phyloP scores from a whole-genome alignment of 2,888 invertebrate species.

The Ernsta delagoae region DNA sequence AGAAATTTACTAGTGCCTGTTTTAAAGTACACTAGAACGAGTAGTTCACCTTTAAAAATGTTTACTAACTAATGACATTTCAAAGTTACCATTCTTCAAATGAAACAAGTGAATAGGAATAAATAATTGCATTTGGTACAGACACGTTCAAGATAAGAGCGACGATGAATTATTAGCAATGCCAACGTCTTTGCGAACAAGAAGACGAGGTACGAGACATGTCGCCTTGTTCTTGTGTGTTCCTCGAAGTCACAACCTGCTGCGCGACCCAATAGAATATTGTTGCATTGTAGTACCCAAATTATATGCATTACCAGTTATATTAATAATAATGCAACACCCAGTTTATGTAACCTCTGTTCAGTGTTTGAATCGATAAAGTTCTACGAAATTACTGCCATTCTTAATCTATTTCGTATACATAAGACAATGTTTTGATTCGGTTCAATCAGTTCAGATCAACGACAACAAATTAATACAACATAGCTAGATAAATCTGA shows the following conservation, averaged over 20 bases:
- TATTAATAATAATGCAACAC: constrained; percentile 5
- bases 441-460: too few relatives aligned
- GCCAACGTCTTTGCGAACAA: constrained; percentile 64
- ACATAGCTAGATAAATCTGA: too few relatives aligned
- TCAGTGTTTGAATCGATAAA: not conserved
- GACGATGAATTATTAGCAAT: constrained; percentile 63
- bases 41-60: constrained; percentile 37
- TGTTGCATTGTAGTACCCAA: not conserved
- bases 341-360: not conserved
- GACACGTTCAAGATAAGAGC: constrained; percentile 71
- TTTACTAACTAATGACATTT: constrained; percentile 37
- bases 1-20: constrained; percentile 19
- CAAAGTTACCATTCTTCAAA: constrained; percentile 37
- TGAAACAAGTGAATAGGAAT: constrained; percentile 37
- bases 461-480: too few relatives aligned
- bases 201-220: constrained; percentile 53
- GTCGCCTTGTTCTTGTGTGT: constrained; percentile 28
- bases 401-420: not conserved
- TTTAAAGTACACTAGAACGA: constrained; percentile 30
- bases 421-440: not conserved
- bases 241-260: constrained; percentile 31
- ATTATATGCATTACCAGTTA: constrained; percentile 5
- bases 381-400: not conserved
- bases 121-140: constrained; percentile 48
- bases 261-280: constrained; percentile 7